phyloP scores from a whole-genome alignment of 2,797 vertebrate species.

The Graptemys geographica region DNA sequence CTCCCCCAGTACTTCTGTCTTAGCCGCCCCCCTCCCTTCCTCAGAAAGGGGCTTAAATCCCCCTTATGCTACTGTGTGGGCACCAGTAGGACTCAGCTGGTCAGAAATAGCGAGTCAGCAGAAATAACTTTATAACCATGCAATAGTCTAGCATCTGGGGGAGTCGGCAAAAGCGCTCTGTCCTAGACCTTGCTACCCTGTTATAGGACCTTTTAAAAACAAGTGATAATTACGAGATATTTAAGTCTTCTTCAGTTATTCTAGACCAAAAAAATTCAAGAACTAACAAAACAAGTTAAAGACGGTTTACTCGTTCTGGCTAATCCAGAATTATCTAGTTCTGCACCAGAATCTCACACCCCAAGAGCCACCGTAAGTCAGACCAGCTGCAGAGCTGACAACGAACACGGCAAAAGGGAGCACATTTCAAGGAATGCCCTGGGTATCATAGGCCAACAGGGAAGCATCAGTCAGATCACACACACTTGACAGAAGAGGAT shows the following conservation, averaged over 20 bases:
- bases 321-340: background rate
- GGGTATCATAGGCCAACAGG: accelerated
- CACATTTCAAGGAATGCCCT: accelerated
- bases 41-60: background rate
- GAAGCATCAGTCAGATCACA: accelerated
- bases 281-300: no score
- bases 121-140: accelerated
- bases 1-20: no score
- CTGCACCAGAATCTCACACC: accelerated
- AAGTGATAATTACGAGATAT: accelerated
- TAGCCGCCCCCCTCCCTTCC: background rate
- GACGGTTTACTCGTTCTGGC: background rate
- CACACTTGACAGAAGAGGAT: accelerated
- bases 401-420: accelerated
- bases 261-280: accelerated
- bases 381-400: accelerated
- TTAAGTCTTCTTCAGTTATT: no score
- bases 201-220: background rate
- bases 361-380: background rate
- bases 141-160: accelerated
- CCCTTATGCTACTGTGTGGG: background rate
- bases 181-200: background rate
- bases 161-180: accelerated
- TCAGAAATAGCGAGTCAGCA: background rate
- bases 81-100: background rate